These are phyloP conservation scores for Hyla sarda DNA, from an alignment of 2,113 vertebrate genomes.

Conservation along the genomic window DNA sequence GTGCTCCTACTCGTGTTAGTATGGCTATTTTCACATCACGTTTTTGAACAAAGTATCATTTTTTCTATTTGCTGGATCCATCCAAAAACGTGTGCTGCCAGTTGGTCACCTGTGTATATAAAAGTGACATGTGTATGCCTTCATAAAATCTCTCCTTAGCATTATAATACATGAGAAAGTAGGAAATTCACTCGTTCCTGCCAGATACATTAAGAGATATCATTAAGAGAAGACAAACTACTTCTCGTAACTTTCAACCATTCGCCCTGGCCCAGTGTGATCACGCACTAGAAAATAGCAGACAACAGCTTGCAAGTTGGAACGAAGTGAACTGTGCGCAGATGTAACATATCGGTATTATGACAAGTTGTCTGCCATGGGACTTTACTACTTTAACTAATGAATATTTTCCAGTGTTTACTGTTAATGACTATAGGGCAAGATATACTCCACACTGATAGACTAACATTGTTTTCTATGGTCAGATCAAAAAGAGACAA, in stretches of 20 bases:
- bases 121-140: background rate
- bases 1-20: too few species aligned
- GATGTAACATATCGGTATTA: slow-evolving; percentile 31
- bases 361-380: slow-evolving; percentile 11
- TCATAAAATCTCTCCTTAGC: background rate
- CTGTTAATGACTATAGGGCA: background rate
- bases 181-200: background rate
- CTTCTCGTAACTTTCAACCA: background rate
- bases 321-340: slow-evolving; percentile 11
- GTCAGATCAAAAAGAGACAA: too few species aligned
- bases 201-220: slow-evolving; percentile 1
- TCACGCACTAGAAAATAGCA: background rate
- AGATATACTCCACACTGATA: background rate
- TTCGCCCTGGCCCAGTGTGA: background rate
- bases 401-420: slow-evolving; percentile 55
- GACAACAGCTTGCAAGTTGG: slow-evolving; percentile 1
- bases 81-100: background rate
- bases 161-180: background rate
- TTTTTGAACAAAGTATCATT: too few species aligned
- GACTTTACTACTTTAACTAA: slow-evolving; percentile 3
- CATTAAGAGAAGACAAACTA: slow-evolving; percentile 19
- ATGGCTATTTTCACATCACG: too few species aligned
- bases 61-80: too few species aligned
- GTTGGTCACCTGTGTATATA: background rate
- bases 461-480: too few species aligned